Conservation (phyloP, 2,113 vertebrate genomes). For the Trinectes maculatus region DNA sequence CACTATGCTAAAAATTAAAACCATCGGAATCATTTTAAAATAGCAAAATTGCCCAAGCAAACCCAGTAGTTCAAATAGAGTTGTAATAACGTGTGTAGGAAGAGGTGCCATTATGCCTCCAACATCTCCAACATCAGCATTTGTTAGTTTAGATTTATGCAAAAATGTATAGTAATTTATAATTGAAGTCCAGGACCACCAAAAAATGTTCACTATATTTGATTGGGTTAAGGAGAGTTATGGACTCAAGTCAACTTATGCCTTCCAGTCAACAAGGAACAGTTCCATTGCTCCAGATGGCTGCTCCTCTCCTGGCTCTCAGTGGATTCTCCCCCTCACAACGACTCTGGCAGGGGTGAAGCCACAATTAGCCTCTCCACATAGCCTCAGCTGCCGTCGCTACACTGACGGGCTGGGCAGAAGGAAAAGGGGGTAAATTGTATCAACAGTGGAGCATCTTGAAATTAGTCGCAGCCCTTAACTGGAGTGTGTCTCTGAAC, state of each 20-base stretch:
- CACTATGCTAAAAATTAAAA: not conserved
- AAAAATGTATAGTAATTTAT: conserved; percentile 22
- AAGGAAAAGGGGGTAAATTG: conserved; percentile 13
- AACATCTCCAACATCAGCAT: not conserved
- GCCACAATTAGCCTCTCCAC: conserved; percentile 55
- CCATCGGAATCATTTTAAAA: not conserved
- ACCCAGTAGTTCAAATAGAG: conserved; percentile 21
- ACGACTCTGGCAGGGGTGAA: conserved; percentile 34
- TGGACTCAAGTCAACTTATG: conserved; percentile 28
- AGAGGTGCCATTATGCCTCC: not conserved
- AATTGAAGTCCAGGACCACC: conserved; percentile 27
- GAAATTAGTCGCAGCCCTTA: conserved; percentile 19
- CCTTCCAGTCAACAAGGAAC: conserved; percentile 44
- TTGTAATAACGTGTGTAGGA: conserved; percentile 9
- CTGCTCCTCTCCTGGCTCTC: conserved; percentile 29
- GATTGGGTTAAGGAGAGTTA: conserved; percentile 37
- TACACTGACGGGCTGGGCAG: conserved; percentile 18
- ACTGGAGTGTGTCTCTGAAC: no score
- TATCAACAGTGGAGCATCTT: conserved; percentile 15
- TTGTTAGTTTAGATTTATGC: conserved; percentile 46
- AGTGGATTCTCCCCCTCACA: conserved; percentile 33
- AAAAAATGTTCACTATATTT: conserved; percentile 27
- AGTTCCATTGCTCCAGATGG: conserved; percentile 60
- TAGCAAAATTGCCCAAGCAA: conserved; percentile 29
- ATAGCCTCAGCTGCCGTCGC: conserved; percentile 45